Conservation (phyloP, 2,113 vertebrate species). For the Neolamprologus variostigma region DNA sequence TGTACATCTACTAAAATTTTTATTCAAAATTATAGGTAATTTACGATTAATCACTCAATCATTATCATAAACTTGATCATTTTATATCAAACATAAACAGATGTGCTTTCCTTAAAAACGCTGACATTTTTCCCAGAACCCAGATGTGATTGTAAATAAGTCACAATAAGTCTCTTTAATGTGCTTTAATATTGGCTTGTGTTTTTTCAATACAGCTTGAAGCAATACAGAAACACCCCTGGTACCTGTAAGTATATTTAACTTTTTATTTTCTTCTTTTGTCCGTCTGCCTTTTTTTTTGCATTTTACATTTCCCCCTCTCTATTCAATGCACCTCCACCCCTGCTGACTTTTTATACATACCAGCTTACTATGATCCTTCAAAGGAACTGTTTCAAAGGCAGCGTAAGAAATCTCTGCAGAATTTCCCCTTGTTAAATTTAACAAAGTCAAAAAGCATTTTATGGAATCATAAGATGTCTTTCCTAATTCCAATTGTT, state of each 20-base stretch:
- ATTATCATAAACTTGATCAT: background rate
- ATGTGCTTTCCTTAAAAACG: background rate
- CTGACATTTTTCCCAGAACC: background rate
- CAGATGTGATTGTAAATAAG: background rate
- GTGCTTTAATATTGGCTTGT: background rate
- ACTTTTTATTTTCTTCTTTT: background rate
- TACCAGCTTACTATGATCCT: background rate
- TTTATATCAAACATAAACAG: background rate
- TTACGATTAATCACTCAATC: background rate
- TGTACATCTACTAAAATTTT: accelerated
- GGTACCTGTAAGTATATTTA: conserved; percentile 84
- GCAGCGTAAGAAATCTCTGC: background rate
- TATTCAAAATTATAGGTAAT: background rate
- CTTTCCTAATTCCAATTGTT: background rate
- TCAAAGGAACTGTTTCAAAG: background rate
- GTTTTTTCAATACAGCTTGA: conserved; percentile 72
- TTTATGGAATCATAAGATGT: background rate
- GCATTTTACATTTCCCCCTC: background rate
- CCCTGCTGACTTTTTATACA: background rate
- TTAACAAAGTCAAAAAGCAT: background rate
- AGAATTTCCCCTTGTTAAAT: background rate
- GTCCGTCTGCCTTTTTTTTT: background rate
- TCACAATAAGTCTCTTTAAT: background rate
- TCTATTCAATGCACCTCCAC: background rate
- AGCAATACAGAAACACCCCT: conserved; percentile 87